Conservation (phyloP, 2,888 invertebrate genomes). For the Eilema sororculum region DNA sequence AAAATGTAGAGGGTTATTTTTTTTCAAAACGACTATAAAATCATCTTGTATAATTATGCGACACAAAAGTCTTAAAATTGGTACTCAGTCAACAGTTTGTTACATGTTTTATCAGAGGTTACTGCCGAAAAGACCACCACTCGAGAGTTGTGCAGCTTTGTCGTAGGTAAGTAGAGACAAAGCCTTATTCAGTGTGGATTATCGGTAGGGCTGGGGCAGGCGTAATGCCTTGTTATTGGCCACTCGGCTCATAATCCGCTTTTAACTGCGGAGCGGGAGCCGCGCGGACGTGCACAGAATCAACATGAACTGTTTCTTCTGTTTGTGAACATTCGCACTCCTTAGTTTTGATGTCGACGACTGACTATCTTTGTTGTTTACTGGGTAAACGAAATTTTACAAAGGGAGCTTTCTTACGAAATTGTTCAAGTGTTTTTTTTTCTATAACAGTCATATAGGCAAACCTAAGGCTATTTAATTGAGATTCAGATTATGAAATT, state of each 20-base stretch:
- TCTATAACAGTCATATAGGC: no score
- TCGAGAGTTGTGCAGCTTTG: constrained; percentile 27
- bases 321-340: constrained; percentile 77
- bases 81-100: not conserved
- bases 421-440: not conserved
- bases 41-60: not conserved
- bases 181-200: constrained; percentile 69
- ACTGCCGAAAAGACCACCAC: constrained; percentile 7
- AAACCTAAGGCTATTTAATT: no score
- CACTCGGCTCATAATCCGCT: constrained; percentile 83
- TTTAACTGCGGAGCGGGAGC: constrained; percentile 79
- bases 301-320: constrained; percentile 66
- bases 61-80: not conserved
- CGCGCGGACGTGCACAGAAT: constrained; percentile 78
- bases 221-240: constrained; percentile 79
- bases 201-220: constrained; percentile 60
- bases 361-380: constrained; percentile 18
- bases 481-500: no score
- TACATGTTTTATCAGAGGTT: constrained; percentile 1
- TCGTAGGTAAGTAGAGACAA: constrained; percentile 56
- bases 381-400: not conserved
- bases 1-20: no score
- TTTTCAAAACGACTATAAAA: no score
- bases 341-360: constrained; percentile 66
- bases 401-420: not conserved